phyloP scores from a whole-genome alignment of 2,113 vertebrate genomes.

The Erpornis zantholeuca region DNA sequence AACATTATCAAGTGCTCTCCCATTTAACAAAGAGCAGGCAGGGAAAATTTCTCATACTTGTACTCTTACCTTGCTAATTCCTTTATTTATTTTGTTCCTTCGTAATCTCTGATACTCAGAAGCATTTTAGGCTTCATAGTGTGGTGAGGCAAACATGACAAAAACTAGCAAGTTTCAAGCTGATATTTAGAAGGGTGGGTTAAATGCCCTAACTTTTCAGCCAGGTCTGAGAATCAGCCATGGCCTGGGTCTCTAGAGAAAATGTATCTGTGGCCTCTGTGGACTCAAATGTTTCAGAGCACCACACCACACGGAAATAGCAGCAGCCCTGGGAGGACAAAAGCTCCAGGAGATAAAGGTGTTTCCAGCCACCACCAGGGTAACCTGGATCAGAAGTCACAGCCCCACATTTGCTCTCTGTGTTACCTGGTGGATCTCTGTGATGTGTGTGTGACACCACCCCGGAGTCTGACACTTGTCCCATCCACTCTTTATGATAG shows the following conservation, averaged over 20 bases:
- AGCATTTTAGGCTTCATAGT: background rate
- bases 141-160: background rate
- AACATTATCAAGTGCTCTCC: background rate
- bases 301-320: rapidly evolving
- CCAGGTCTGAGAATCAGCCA: background rate
- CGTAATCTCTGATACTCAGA: background rate
- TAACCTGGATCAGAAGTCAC: background rate
- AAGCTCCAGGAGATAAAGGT: background rate
- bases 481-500: rapidly evolving
- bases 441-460: background rate
- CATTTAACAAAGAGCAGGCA: background rate
- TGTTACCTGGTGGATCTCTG: background rate
- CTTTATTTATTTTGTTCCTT: background rate
- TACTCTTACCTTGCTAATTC: background rate
- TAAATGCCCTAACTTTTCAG: background rate
- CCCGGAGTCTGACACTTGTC: rapidly evolving
- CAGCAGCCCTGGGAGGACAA: background rate
- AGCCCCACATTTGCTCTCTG: background rate
- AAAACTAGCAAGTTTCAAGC: background rate
- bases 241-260: background rate
- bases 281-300: background rate
- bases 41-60: background rate
- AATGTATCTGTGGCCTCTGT: background rate
- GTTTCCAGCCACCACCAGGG: background rate
- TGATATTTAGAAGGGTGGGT: background rate